Evolutionary conservation across 2,797 vertebrate genomes (phyloP).

Genomic region (Hemibagrus guttatus): DNA sequence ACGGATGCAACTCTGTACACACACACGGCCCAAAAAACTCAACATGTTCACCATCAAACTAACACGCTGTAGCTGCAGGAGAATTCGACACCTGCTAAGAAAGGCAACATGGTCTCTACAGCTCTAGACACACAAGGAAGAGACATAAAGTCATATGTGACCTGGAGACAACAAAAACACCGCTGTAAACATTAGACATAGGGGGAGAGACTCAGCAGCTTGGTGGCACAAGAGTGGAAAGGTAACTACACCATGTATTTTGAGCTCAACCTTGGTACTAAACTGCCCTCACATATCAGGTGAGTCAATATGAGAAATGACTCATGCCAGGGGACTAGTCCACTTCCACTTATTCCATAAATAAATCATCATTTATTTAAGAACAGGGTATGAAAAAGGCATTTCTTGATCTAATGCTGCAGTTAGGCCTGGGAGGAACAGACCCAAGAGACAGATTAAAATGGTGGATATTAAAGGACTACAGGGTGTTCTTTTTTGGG

Average conservation of each 20-base stretch:
- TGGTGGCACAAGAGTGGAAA: not conserved
- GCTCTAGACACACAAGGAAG: not conserved
- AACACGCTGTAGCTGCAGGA: not conserved
- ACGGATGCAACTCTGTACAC: conserved; percentile 20
- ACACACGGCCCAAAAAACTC: conserved; percentile 6
- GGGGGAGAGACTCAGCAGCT: not conserved
- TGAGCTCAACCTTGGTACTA: conserved; percentile 32
- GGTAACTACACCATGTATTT: conserved; percentile 44
- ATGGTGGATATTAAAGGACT: conserved; percentile 52
- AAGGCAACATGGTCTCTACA: not conserved
- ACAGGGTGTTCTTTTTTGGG: conserved; percentile 48
- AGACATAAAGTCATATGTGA: not conserved
- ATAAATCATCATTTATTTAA: conserved; percentile 59
- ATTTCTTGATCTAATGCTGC: conserved; percentile 45
- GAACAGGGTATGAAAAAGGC: conserved; percentile 25
- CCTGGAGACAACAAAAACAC: not conserved
- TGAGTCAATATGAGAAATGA: conserved; percentile 47
- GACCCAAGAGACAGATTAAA: conserved; percentile 56
- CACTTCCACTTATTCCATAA: conserved; percentile 43
- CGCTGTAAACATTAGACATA: not conserved
- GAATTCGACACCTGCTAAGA: conserved; percentile 4
- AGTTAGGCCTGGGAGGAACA: conserved; percentile 23
- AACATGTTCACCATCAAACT: conserved; percentile 3
- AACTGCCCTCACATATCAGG: conserved; percentile 39
- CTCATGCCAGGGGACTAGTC: conserved; percentile 36